Conservation (phyloP, 2,888 invertebrate genomes). For the Mystacides longicornis region DNA sequence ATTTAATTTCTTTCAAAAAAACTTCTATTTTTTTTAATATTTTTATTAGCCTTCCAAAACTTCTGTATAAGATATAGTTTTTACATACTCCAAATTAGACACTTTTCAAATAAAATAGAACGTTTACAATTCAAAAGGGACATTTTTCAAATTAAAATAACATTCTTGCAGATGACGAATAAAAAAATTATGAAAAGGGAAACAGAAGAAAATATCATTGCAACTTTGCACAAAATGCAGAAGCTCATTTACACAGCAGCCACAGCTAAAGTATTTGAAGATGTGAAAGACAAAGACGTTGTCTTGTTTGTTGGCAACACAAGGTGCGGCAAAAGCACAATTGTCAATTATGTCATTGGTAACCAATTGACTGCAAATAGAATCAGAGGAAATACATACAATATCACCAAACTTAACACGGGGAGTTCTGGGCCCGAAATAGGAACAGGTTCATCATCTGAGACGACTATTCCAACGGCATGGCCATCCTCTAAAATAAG, state of each 20-base stretch:
- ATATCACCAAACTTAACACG: neutral
- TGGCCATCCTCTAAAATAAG: neutral
- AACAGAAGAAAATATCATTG: neutral
- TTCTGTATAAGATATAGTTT: too few species aligned
- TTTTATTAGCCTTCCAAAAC: too few species aligned
- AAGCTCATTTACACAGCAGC: neutral
- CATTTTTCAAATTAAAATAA: too few species aligned
- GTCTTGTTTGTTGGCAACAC: neutral
- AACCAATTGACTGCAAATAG: neutral
- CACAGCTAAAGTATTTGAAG: neutral
- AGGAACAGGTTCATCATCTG: neutral
- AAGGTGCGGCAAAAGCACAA: neutral
- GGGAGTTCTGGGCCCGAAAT: neutral
- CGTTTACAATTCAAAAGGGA: too few species aligned
- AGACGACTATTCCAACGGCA: neutral
- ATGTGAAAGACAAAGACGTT: neutral
- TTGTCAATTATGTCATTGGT: constrained; percentile 3
- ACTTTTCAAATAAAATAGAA: too few species aligned
- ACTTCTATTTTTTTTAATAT: too few species aligned
- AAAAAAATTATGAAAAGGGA: neutral
- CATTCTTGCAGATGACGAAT: neutral
- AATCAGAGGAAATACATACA: neutral
- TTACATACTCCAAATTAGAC: too few species aligned
- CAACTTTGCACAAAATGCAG: neutral
- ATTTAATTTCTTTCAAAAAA: too few species aligned